Base-by-base conservation (phyloP, 1,140 invertebrate genomes). In the Steinernema feltiae region DNA sequence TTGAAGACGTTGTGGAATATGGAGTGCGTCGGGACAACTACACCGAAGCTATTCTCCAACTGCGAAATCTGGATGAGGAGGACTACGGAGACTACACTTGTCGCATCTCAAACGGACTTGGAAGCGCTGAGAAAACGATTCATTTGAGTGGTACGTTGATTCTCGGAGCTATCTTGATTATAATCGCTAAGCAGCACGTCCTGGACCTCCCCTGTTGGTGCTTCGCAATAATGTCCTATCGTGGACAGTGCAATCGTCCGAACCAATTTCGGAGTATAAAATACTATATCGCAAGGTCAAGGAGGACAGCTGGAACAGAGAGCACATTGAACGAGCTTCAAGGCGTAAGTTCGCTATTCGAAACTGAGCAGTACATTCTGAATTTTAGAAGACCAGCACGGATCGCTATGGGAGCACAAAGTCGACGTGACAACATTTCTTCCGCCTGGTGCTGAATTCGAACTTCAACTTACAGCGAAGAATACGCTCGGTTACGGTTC, bases 81-180 rank as follows among this genome's bases (percentile, higher is more conserved):
- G 53, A 79, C 29, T 78, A 79, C 77, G 76, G 76, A 18, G 78
- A 78, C 31, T 78, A 78, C 32, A 78, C 78, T 41, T 78, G 76
- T 70, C 41, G 69, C 78, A 75, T 78, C 29, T 32, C 63, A 7
- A 78, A 78, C 77, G 35, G 71, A 21, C 27, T 78, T 1, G 76
- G 76, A 69, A 78, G 69, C 70, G 71, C 48, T 30, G 76, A 78
- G 73, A 32, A 32, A 48, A 80, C 53, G 24, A 72, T 78, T 17
- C 76, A 78, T 41, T 30, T 78, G 3, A 78, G 76, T 79, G 76
- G 76, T 78, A 35, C 15, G 24, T 74, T n/a, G n/a, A n/a, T n/a
- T n/a, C n/a, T n/a, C n/a, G n/a, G n/a, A n/a, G n/a, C n/a, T n/a
- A n/a, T n/a, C n/a, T n/a, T n/a, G n/a, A 7, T 63, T 27, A 7